phyloP scores from a whole-genome alignment of 2,797 vertebrate species.

The Oryzias sinensis region DNA sequence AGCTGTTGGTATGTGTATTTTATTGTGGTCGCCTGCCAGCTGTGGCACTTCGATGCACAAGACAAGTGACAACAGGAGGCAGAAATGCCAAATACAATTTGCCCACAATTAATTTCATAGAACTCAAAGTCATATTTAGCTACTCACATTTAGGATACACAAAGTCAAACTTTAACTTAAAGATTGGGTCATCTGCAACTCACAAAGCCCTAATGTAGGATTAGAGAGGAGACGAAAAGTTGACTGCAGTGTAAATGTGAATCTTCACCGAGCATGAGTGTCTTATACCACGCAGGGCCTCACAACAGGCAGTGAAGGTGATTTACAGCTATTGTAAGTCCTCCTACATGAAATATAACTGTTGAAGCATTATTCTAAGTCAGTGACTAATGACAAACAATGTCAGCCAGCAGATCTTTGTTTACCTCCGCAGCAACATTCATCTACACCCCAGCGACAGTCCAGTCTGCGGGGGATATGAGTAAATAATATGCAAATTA shows the following conservation, averaged over 20 bases:
- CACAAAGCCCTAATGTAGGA: too few species aligned
- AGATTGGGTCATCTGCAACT: too few species aligned
- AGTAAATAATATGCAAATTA: slow-evolving; percentile 50
- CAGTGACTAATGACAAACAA: slow-evolving; percentile 41
- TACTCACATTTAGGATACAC: not conserved
- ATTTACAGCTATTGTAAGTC: slow-evolving; percentile 16
- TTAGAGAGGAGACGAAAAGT: not conserved
- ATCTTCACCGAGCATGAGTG: not conserved
- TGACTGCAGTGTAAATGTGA: not conserved
- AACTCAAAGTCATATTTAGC: too few species aligned
- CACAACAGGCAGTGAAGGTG: slow-evolving; percentile 3
- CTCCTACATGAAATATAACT: slow-evolving; percentile 25
- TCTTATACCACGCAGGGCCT: not conserved
- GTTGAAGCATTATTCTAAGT: slow-evolving; percentile 36
- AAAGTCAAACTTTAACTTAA: too few species aligned
- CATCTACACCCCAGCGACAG: slow-evolving; percentile 9
- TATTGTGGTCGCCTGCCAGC: not conserved
- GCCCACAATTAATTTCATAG: too few species aligned
- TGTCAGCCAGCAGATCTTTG: slow-evolving; percentile 40
- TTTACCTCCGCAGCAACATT: slow-evolving; percentile 32
- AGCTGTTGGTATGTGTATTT: not conserved
- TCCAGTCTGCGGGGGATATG: slow-evolving; percentile 44
- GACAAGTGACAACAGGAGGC: not conserved
- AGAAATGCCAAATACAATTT: not conserved
- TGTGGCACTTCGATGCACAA: too few species aligned